These are phyloP conservation scores for Dissostichus mawsoni DNA, from an alignment of 2,113 vertebrate species.

Conservation along the genomic window DNA sequence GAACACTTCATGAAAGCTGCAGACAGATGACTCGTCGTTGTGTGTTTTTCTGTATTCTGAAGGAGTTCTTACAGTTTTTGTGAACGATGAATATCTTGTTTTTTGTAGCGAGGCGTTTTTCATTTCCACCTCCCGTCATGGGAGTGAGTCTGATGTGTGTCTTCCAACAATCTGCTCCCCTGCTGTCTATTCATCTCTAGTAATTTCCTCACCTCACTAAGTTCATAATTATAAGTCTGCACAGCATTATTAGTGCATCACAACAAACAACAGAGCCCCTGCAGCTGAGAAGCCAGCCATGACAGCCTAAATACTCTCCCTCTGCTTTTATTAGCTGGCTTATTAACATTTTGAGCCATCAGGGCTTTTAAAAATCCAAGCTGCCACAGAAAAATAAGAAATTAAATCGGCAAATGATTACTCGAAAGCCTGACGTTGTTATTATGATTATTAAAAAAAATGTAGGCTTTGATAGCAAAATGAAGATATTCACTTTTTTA, in stretches of 20 bases:
- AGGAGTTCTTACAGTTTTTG: not conserved
- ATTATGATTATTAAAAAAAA: slow-evolving; percentile 40
- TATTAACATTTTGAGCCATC: slow-evolving; percentile 79
- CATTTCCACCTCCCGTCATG: slow-evolving; percentile 59
- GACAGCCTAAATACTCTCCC: slow-evolving; percentile 73
- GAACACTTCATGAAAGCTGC: not conserved
- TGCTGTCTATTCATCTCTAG: slow-evolving; percentile 74
- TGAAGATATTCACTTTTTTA: slow-evolving; percentile 50
- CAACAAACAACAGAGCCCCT: slow-evolving; percentile 79
- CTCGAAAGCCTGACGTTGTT: slow-evolving; percentile 66
- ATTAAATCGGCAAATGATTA: slow-evolving; percentile 73
- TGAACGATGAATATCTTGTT: slow-evolving; percentile 55
- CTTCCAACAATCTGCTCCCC: slow-evolving; percentile 72
- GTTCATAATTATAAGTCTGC: slow-evolving; percentile 81
- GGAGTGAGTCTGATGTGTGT: slow-evolving; percentile 54
- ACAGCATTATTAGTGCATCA: slow-evolving; percentile 77
- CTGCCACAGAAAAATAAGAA: slow-evolving; percentile 58
- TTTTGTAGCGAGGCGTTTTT: slow-evolving; percentile 47
- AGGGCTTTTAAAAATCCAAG: slow-evolving; percentile 61
- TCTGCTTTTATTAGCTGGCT: slow-evolving; percentile 76
- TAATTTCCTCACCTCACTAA: slow-evolving; percentile 83
- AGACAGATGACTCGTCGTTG: not conserved
- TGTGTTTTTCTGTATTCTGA: not conserved
- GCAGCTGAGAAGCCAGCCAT: slow-evolving; percentile 76
- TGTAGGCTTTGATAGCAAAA: slow-evolving; percentile 32